These are phyloP conservation scores for Rhabdomys pumilio DNA, from an alignment of 2,797 vertebrate genomes.

Conservation along the genomic window DNA sequence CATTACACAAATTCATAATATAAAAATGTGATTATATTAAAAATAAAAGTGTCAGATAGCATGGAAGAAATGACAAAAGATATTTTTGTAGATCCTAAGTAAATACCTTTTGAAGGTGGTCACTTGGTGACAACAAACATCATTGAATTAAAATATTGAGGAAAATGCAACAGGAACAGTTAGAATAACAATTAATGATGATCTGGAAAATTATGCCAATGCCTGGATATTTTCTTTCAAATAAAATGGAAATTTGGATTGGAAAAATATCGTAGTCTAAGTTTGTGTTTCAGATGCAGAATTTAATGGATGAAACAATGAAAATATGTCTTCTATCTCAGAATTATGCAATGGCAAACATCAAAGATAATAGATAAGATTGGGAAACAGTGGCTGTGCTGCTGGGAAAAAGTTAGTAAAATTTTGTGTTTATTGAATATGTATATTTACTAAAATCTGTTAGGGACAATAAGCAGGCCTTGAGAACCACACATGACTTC, in stretches of 20 bases:
- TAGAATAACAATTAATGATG: not conserved
- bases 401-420: not conserved
- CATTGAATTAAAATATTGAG: too few relatives aligned
- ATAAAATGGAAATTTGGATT: not conserved
- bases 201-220: not conserved
- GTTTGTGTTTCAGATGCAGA: not conserved
- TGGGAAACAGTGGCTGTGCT: not conserved
- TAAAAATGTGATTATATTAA: not conserved
- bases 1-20: not conserved
- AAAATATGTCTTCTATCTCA: not conserved
- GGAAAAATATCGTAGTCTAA: not conserved
- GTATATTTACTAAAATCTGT: not conserved
- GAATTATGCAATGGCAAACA: accelerated
- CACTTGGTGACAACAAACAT: not conserved
- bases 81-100: not conserved
- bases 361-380: not conserved
- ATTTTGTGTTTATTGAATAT: not conserved
- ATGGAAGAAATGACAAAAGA: not conserved
- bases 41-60: not conserved
- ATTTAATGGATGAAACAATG: not conserved
- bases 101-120: not conserved
- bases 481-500: not conserved
- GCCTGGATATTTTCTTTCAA: not conserved
- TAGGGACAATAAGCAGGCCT: not conserved
- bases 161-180: not conserved